A percentile compares a stretch with the other conserved stretches of the same genome.
These are phyloP conservation scores for Siniperca knerii DNA, from an alignment of 2,113 vertebrate genomes.

Conservation along the genomic window DNA sequence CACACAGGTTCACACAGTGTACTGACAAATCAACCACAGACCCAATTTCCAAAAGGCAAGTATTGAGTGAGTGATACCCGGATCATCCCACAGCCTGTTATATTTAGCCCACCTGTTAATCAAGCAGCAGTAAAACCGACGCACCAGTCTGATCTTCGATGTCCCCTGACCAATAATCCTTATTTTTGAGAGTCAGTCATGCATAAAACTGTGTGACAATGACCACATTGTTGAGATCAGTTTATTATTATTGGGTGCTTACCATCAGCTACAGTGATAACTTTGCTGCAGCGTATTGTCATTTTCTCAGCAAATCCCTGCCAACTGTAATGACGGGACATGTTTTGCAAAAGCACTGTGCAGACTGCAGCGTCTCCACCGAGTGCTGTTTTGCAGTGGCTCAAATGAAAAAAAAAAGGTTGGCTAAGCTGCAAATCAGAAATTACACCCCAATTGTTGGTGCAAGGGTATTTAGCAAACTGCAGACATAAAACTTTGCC, in stretches of 20 bases:
- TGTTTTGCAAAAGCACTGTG: slow-evolving; percentile 38
- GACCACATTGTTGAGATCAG: slow-evolving; percentile 3
- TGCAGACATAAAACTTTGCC: slow-evolving; percentile 72
- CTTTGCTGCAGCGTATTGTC: slow-evolving; percentile 47
- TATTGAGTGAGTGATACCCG: neutral
- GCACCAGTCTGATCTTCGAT: neutral
- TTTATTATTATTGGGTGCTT: slow-evolving; percentile 24
- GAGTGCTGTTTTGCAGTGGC: slow-evolving; percentile 48
- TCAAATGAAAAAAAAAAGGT: slow-evolving; percentile 46
- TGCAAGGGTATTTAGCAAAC: slow-evolving; percentile 71
- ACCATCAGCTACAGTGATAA: slow-evolving; percentile 48
- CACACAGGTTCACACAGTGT: neutral
- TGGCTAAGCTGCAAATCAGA: slow-evolving; percentile 72
- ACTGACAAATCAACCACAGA: neutral
- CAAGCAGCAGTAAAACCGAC: neutral
- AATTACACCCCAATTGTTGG: slow-evolving; percentile 77
- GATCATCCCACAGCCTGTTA: neutral
- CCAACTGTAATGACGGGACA: slow-evolving; percentile 68
- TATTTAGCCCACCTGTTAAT: neutral
- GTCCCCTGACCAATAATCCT: neutral
- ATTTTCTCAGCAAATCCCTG: slow-evolving; percentile 31
- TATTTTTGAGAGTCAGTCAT: neutral
- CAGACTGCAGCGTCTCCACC: slow-evolving; percentile 35
- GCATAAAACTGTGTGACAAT: neutral
- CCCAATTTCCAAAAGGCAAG: neutral